phyloP scores from a whole-genome alignment of 1,140 invertebrate genomes.

The Eumaeus atala region DNA sequence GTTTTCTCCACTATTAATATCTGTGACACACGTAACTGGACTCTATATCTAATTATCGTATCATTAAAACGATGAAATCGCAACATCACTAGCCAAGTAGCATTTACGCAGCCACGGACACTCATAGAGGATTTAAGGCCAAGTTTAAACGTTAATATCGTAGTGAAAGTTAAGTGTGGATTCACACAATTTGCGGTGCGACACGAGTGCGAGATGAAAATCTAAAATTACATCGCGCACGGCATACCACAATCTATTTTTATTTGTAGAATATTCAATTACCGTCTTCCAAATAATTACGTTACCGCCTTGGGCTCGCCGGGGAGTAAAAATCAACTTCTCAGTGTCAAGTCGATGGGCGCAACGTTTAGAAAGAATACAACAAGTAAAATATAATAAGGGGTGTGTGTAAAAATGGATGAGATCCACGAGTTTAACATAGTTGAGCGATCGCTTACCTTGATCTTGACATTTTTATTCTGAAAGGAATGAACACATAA shows the following conservation, averaged over 20 bases:
- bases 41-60: not conserved
- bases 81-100: not conserved
- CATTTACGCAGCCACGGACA: conserved; percentile 53
- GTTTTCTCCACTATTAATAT: not conserved
- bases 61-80: not conserved
- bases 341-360: too few relatives aligned
- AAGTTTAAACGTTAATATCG: conserved; percentile 36
- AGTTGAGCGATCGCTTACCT: too few relatives aligned
- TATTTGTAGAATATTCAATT: conserved; percentile 65
- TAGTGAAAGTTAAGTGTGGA: conserved; percentile 69
- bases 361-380: too few relatives aligned
- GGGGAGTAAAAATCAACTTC: too few relatives aligned
- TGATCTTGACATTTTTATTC: too few relatives aligned
- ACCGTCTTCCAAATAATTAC: conserved; percentile 50
- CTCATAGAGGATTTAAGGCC: conserved; percentile 64
- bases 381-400: too few relatives aligned
- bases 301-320: conserved; percentile 35
- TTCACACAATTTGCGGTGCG: conserved; percentile 61
- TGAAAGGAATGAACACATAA: too few relatives aligned
- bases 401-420: too few relatives aligned
- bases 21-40: not conserved
- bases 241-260: conserved; percentile 51
- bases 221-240: conserved; percentile 64
- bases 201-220: conserved; percentile 62
- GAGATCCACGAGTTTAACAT: too few relatives aligned